Evolutionary conservation across 2,888 invertebrate species (phyloP), one percentile per base, ranked within the genome.

Genomic region (Nomada lathburiana): DNA sequence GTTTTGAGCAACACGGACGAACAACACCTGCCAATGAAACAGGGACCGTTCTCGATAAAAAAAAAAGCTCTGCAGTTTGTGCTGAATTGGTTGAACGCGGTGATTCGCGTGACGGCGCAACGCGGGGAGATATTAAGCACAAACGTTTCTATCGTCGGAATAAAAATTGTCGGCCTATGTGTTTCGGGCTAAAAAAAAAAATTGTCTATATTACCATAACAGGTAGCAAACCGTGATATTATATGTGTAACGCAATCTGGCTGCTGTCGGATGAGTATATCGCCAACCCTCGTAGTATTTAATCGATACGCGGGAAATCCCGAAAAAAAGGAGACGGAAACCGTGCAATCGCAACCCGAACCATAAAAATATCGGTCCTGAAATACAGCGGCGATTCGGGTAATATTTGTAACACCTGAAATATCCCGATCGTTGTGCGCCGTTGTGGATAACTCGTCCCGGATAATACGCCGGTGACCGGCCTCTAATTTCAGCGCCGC

Each of bases 351-450:
- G 73, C 57, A 69, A 79, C 74, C 60, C 44, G 29, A 44, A 76
- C 77, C 82, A 87, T 84, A 80, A 78, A 86, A 82, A 85, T 80
- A 82, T 74, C 79, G 72, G 29, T 64, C 23, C 52, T 57, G 71
- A 86, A 86, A 86, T 84, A 84, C 67, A 68, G 29, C 62, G 23
- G 62, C 62, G 60, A 62, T 68, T 64, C 69, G 44, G 50, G 52
- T 52, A 62, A 78, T 81, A 79, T 79, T 83, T 80, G 85, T 85
- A 80, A 87, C 80, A 60, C 74, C 62, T 81, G 68, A 87, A 86
- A 88, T 85, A 83, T 83, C 68, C 79, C 53, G 23, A 62, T 64
- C 63, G 64, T 79, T 77, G 68, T 65, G 60, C 52, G 29, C 55
- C 73, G 36, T 29, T 63, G 52, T 13, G 72, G 77, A 87, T 82